Conservation (phyloP, 2,797 vertebrate species). For the Takifugu rubripes region DNA sequence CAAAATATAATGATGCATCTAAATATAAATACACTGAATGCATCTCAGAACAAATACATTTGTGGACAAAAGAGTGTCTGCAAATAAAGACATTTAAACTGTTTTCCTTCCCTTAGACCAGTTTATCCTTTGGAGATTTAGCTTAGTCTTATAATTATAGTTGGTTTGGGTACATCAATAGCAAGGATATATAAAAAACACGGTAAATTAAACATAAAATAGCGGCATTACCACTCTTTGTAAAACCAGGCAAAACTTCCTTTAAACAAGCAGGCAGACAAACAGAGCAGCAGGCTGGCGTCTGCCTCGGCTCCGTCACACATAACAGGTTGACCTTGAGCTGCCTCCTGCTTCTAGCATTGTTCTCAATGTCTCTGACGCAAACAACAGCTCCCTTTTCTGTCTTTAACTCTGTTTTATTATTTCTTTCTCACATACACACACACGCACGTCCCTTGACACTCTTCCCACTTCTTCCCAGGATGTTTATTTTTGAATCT, state of each 20-base stretch:
- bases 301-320: slow-evolving; percentile 32
- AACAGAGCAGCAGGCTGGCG: slow-evolving; percentile 11
- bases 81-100: not conserved
- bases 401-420: slow-evolving; percentile 57
- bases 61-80: not conserved
- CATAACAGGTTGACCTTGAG: slow-evolving; percentile 63
- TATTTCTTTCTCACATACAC: slow-evolving; percentile 34
- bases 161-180: not conserved
- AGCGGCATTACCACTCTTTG: not conserved
- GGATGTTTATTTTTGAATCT: slow-evolving; percentile 52
- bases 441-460: slow-evolving; percentile 23
- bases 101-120: not conserved
- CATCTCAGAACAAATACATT: not conserved
- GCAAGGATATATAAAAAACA: too few relatives aligned
- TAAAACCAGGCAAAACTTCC: not conserved
- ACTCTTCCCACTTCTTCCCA: slow-evolving; percentile 47
- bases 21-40: not conserved
- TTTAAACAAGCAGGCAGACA: slow-evolving; percentile 13
- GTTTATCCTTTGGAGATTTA: not conserved
- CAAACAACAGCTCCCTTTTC: slow-evolving; percentile 56
- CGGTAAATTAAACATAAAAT: too few relatives aligned
- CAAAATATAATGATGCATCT: not conserved
- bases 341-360: slow-evolving; percentile 58
- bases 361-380: slow-evolving; percentile 67
- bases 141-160: not conserved